Evolutionary conservation across 2,113 vertebrate genomes (phyloP), one percentile per base, ranked within the genome.

Genomic region (Pollachius pollachius): DNA sequence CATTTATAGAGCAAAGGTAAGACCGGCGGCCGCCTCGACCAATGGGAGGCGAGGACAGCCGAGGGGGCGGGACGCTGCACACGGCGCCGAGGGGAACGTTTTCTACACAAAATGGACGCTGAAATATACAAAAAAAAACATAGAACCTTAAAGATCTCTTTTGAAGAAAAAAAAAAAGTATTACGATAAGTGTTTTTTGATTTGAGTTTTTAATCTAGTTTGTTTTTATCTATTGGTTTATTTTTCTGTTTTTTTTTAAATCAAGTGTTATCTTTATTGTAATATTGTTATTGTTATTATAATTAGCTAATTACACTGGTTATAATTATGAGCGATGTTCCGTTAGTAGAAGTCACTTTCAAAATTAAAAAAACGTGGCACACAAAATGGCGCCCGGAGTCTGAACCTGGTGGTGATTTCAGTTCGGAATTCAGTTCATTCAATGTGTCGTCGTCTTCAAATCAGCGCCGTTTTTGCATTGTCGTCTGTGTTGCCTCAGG

Each of bases 241-340:
- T 68, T 73, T 72, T 79, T 62, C 72, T 72, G 68, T 64, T 67
- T 68, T 65, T 82, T 89, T 88, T 89, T 84, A 85, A 88, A 87
- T 87, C 87, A 78, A 90, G 88, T 92, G 90, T 90, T 93, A 89
- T 90, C 87, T 93, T 92, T 89, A 90, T 91, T 93, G 91, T 93
- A 91, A 89, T 93, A 92, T 92, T 93, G 91, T 93, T 93, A 90
- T 90, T 93, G 89, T 92, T 92, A 91, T 91, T 92, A 88, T 93
- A 86, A 92, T 93, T 92, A 92, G 91, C 87, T 87, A 85, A 92
- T 89, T 90, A 89, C 86, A 89, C 85, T 89, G 85, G 89, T 91
- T 90, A 90, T 87, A 87, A 89, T 90, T 90, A 90, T 89, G 85
- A 91, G 81, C 87, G 88, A 81, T 89, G 85, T 93, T 93, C 90